A percentile compares a stretch with the other conserved stretches of the same genome.
Evolutionary conservation across 2,113 vertebrate genomes (phyloP).

Genomic region (Plecturocebus donacophilus): DNA sequence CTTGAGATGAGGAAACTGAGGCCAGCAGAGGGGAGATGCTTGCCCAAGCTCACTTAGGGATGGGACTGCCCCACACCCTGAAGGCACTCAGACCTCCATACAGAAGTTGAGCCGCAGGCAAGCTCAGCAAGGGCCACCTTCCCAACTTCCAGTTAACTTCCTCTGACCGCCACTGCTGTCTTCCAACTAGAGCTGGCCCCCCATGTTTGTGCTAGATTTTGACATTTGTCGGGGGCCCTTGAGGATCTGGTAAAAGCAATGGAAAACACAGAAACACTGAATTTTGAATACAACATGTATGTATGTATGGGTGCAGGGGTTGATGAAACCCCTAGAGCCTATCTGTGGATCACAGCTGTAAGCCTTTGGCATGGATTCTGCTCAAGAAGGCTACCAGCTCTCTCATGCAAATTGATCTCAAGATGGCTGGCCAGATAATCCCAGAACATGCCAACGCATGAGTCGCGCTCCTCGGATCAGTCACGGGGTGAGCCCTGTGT

Average conservation of each 20-base stretch:
- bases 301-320: too few species aligned
- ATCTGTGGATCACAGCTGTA: background rate
- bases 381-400: background rate
- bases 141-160: background rate
- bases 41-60: rapidly evolving
- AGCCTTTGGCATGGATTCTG: background rate
- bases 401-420: background rate
- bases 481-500: background rate
- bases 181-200: too few species aligned
- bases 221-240: too few species aligned
- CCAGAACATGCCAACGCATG: background rate
- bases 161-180: background rate
- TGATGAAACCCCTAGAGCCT: background rate
- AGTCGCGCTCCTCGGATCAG: too few species aligned
- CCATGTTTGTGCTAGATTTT: too few species aligned
- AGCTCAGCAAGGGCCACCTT: too few species aligned
- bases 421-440: too few species aligned
- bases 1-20: background rate
- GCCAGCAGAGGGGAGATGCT: background rate
- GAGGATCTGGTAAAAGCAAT: background rate
- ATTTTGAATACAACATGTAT: background rate
- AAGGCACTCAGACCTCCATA: too few species aligned
- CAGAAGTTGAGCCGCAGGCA: too few species aligned
- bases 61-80: rapidly evolving
- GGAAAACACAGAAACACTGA: background rate